Conservation (phyloP, 2,888 invertebrate genomes). For the Drosophila neutralis region DNA sequence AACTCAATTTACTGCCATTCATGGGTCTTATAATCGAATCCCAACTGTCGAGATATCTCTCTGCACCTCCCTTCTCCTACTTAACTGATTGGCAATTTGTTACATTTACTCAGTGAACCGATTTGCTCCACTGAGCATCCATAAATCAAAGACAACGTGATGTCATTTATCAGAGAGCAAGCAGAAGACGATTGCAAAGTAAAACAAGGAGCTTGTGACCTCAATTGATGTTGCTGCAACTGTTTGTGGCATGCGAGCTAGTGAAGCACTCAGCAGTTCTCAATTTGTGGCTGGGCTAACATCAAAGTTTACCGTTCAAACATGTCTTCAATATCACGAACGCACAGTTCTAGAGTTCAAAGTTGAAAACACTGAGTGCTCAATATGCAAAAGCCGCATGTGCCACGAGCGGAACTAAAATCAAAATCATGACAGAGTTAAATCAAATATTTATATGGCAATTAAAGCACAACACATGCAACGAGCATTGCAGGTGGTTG, state of each 20-base stretch:
- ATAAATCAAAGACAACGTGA: slow-evolving; percentile 69
- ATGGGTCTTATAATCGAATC: slow-evolving; percentile 14
- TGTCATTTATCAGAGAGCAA: slow-evolving; percentile 45
- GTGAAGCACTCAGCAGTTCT: slow-evolving; percentile 5
- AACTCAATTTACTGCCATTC: slow-evolving; percentile 40
- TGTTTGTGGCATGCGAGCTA: slow-evolving; percentile 24
- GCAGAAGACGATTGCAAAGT: slow-evolving; percentile 6
- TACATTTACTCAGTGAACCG: slow-evolving; percentile 32
- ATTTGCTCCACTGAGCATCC: slow-evolving; percentile 39
- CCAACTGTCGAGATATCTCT: background rate
- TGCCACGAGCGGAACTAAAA: slow-evolving; percentile 10
- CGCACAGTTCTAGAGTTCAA: slow-evolving; percentile 19
- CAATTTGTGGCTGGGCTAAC: slow-evolving; percentile 2
- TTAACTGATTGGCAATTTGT: slow-evolving; percentile 38
- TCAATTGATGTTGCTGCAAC: slow-evolving; percentile 52
- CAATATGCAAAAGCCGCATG: slow-evolving; percentile 34
- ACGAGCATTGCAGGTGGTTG: slow-evolving; percentile 17
- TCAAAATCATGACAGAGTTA: slow-evolving; percentile 17
- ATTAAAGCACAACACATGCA: slow-evolving; percentile 41
- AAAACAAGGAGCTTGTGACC: slow-evolving; percentile 44
- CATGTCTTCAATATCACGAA: background rate
- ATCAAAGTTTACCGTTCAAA: slow-evolving; percentile 17
- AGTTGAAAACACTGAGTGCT: slow-evolving; percentile 29
- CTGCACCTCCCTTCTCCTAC: background rate
- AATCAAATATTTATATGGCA: slow-evolving; percentile 66